Percentiles rank a stretch among this genome's conserved stretches.
phyloP scores from a whole-genome alignment of 2,113 vertebrate genomes.

The Steatornis caripensis region DNA sequence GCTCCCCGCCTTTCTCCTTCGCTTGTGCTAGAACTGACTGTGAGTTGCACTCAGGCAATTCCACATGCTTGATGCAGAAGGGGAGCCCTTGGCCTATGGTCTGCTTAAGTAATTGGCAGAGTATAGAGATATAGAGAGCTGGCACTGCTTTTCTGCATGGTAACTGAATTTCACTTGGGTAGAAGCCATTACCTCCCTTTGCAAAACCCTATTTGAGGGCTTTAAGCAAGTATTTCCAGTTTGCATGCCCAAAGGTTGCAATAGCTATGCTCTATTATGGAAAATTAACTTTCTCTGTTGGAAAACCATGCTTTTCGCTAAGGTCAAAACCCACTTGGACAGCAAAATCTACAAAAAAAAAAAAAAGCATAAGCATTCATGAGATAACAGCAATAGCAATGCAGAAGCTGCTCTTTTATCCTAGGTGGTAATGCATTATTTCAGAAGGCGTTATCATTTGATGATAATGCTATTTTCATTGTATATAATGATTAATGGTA shows the following conservation, averaged over 20 bases:
- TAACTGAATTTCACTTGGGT: background rate
- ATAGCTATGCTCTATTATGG: background rate
- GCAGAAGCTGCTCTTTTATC: background rate
- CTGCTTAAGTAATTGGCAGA: background rate
- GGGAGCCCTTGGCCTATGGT: background rate
- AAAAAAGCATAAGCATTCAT: background rate
- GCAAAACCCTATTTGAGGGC: background rate
- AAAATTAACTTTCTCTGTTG: background rate
- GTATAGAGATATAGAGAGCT: background rate
- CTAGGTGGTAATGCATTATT: background rate
- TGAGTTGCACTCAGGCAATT: background rate
- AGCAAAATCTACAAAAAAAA: background rate
- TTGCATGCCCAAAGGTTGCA: background rate
- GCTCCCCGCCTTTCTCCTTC: background rate
- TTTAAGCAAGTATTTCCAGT: background rate
- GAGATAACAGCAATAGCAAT: background rate
- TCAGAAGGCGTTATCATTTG: slow-evolving; percentile 19
- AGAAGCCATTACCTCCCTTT: background rate
- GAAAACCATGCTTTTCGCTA: background rate
- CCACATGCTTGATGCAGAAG: background rate
- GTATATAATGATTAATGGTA: slow-evolving; percentile 58
- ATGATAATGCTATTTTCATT: slow-evolving; percentile 50
- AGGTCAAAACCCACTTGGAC: background rate
- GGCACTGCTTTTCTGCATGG: background rate
- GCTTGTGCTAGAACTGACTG: background rate